A percentile compares a stretch with the other conserved stretches of the same genome.
Conservation (phyloP, 2,797 vertebrate species). For the Aratinga solstitialis region DNA sequence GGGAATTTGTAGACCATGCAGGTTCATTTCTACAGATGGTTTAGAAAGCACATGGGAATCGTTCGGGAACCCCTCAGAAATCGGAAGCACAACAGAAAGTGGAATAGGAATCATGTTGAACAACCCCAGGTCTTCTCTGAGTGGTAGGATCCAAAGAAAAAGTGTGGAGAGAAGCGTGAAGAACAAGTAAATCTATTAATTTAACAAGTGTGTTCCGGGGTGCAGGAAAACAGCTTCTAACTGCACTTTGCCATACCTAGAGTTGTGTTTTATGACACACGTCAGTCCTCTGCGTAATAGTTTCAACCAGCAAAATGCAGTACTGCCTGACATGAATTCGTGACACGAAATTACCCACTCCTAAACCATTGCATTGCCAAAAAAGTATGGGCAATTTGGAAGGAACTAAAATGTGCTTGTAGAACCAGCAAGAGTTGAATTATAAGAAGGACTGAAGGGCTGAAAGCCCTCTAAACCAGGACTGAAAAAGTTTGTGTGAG, state of each 20-base stretch:
- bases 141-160: neutral
- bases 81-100: neutral
- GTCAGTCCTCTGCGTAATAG: neutral
- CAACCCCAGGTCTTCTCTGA: neutral
- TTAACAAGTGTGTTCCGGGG: neutral
- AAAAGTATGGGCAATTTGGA: neutral
- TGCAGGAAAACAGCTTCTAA: neutral
- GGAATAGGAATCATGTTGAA: neutral
- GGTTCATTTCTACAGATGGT: neutral
- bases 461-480: neutral
- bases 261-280: neutral
- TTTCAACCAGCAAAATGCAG: neutral
- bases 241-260: neutral
- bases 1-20: neutral
- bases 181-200: neutral
- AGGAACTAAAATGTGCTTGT: neutral
- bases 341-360: neutral
- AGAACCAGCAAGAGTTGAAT: neutral
- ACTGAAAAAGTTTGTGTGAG: neutral
- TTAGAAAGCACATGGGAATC: neutral
- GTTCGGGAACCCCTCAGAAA: neutral
- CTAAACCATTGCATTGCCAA: neutral
- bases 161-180: neutral
- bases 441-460: neutral
- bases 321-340: neutral